A percentile compares a stretch with the other conserved stretches of the same genome.
phyloP scores from a whole-genome alignment of 2,113 vertebrate species.

The Sigmodon hispidus region DNA sequence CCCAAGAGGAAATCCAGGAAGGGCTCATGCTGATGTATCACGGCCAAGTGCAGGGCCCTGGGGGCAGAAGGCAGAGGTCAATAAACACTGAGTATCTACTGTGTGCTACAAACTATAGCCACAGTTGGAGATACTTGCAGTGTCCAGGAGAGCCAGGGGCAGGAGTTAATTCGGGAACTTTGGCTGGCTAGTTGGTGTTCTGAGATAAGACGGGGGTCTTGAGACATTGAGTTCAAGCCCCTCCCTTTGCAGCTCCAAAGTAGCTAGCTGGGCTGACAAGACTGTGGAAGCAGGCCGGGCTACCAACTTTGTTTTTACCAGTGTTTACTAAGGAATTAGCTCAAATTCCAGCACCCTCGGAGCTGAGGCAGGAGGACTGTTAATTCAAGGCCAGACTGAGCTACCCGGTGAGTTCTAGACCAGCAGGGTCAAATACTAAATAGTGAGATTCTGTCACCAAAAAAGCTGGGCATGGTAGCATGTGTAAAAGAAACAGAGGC shows the following conservation, averaged over 20 bases:
- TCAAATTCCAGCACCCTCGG: neutral
- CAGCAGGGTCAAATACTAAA: neutral
- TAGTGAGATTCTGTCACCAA: neutral
- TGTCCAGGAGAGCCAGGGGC: neutral
- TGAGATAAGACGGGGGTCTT: neutral
- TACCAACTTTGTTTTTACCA: neutral
- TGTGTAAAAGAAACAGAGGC: neutral
- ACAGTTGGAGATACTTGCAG: neutral
- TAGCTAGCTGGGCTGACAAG: neutral
- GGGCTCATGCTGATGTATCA: conserved; percentile 88
- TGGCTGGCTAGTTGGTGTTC: neutral
- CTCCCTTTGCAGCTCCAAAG: neutral
- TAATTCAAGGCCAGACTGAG: neutral
- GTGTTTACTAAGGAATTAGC: neutral
- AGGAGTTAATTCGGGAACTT: neutral
- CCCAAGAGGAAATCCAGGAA: conserved; percentile 87
- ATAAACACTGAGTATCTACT: neutral
- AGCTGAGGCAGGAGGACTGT: neutral
- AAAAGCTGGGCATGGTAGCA: neutral
- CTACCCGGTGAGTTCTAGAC: neutral
- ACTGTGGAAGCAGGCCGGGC: neutral
- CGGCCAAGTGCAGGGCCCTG: conserved; percentile 87
- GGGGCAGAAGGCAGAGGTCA: conserved; percentile 14
- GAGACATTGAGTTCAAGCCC: neutral
- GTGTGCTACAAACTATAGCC: neutral